Conservation (phyloP, 2,888 invertebrate species). For the Tridacna crocea region DNA sequence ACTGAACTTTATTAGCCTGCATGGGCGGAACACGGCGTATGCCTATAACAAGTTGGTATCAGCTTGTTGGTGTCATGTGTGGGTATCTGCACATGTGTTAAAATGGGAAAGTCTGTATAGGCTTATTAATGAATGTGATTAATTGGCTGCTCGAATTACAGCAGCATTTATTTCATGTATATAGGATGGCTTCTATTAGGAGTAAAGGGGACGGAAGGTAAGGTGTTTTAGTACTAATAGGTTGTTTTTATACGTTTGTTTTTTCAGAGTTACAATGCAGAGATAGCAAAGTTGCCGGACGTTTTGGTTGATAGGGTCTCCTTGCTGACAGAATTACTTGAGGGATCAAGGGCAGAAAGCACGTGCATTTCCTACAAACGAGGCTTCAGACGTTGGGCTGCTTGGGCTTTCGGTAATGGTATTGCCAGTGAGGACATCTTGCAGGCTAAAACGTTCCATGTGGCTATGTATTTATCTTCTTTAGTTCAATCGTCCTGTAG, state of each 20-base stretch:
- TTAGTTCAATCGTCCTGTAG: conserved; percentile 13
- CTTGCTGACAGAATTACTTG: neutral
- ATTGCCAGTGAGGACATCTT: conserved; percentile 19
- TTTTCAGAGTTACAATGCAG: neutral
- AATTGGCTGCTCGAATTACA: too few relatives aligned
- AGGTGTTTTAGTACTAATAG: neutral
- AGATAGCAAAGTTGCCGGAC: neutral
- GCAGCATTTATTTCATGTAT: too few relatives aligned
- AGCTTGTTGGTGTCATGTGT: too few relatives aligned
- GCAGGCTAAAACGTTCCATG: conserved; percentile 15
- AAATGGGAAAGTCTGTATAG: too few relatives aligned
- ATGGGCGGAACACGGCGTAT: too few relatives aligned
- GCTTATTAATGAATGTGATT: too few relatives aligned
- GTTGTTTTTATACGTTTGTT: too few relatives aligned
- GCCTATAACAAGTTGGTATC: too few relatives aligned
- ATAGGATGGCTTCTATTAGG: too few relatives aligned
- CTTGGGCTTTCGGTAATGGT: neutral
- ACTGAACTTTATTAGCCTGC: too few relatives aligned
- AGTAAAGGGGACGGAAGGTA: neutral
- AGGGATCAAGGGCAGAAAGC: conserved; percentile 7
- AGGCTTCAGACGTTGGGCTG: neutral
- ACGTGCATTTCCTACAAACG: conserved; percentile 10
- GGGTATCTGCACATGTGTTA: too few relatives aligned
- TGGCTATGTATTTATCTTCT: conserved; percentile 31
- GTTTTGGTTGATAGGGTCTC: neutral